These are phyloP conservation scores for Euphydryas editha DNA, from an alignment of 2,888 invertebrate genomes.

Conservation along the genomic window DNA sequence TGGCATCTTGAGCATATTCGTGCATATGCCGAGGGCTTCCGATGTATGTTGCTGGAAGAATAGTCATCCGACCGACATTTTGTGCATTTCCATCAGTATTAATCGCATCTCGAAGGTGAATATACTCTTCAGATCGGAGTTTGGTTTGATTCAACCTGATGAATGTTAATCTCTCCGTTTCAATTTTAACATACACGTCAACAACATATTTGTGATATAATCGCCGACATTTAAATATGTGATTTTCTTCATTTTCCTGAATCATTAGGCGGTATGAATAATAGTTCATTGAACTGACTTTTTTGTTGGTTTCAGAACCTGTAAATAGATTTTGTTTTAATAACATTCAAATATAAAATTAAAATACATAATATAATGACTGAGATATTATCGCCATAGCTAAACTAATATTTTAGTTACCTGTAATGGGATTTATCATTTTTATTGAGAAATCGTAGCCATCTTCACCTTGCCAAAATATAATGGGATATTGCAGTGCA, in stretches of 20 bases:
- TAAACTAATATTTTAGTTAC: constrained; percentile 36
- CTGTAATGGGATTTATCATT: constrained; percentile 41
- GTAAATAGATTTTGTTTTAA: constrained; percentile 37
- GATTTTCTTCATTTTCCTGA: constrained; percentile 42
- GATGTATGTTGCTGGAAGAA: constrained; percentile 41
- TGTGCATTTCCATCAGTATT: constrained; percentile 46
- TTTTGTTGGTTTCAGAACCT: constrained; percentile 41
- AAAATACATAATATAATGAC: constrained; percentile 35
- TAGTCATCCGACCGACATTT: constrained; percentile 39
- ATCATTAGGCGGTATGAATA: constrained; percentile 47
- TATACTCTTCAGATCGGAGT: constrained; percentile 47
- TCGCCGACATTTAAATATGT: constrained; percentile 43
- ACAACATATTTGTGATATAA: constrained; percentile 42
- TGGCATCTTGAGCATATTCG: constrained; percentile 38
- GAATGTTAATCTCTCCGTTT: constrained; percentile 44
- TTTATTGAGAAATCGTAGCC: constrained; percentile 42
- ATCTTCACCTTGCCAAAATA: constrained; percentile 48
- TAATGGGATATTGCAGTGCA: constrained; percentile 48
- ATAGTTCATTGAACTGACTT: constrained; percentile 45
- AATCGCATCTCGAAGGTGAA: constrained; percentile 46
- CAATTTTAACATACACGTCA: constrained; percentile 43
- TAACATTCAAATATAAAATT: constrained; percentile 38
- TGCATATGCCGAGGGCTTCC: constrained; percentile 43
- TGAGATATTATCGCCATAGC: constrained; percentile 27
- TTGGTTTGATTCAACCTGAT: constrained; percentile 43